Conservation (phyloP, 2,113 vertebrate species). For the Elaphurus davidianus region DNA sequence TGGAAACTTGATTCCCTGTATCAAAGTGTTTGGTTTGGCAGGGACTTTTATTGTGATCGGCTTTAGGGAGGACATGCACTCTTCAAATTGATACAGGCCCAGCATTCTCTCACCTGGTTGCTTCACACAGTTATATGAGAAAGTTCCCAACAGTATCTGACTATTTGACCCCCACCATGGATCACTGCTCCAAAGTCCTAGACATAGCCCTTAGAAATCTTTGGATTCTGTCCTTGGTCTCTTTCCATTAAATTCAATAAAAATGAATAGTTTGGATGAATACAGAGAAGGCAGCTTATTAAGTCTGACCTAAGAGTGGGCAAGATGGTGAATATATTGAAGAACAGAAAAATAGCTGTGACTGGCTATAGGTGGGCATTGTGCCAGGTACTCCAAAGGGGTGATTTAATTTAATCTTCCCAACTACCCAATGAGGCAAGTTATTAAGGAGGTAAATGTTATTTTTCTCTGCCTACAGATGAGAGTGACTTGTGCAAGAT, state of each 20-base stretch:
- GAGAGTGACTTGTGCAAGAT: neutral
- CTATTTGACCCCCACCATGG: neutral
- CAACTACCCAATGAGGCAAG: neutral
- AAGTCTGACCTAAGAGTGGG: neutral
- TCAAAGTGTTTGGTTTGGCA: neutral
- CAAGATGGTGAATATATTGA: neutral
- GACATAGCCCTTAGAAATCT: neutral
- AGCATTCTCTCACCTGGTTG: neutral
- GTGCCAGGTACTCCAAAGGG: neutral
- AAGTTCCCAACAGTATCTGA: neutral
- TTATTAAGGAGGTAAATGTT: neutral
- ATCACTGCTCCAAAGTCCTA: neutral
- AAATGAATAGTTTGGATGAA: neutral
- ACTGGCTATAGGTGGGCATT: neutral
- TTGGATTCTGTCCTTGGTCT: neutral
- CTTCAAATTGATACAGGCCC: neutral
- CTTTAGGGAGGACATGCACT: neutral
- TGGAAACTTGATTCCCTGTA: neutral
- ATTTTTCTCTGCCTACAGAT: neutral
- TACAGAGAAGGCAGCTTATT: neutral
- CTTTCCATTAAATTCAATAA: neutral
- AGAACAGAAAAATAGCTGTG: neutral
- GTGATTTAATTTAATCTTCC: neutral
- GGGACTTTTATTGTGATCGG: neutral
- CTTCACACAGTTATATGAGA: neutral